A percentile compares a stretch with the other conserved stretches of the same genome.
Conservation (phyloP, 2,888 invertebrate species). For the Eremobia ochroleuca region DNA sequence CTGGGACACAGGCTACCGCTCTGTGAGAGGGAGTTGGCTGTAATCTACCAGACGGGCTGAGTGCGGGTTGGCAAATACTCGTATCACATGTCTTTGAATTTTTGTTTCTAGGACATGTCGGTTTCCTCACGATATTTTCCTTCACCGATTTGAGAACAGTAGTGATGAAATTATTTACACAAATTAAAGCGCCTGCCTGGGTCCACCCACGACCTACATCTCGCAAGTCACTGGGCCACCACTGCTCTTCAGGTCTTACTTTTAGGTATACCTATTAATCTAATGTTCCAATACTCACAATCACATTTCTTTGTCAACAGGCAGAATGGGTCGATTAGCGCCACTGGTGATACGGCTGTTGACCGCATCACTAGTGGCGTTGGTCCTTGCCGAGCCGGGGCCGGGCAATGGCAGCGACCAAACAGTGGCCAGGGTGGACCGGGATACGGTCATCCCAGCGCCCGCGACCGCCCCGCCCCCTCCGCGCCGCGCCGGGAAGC, state of each 20-base stretch:
- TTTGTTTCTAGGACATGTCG: not conserved
- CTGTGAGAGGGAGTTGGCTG: no score
- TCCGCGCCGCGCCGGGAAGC: slow-evolving; percentile 72
- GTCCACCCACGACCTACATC: not conserved
- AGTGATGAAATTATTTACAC: not conserved
- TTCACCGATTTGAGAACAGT: not conserved
- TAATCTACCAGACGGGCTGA: no score
- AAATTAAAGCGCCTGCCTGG: not conserved
- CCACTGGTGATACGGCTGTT: slow-evolving; percentile 87
- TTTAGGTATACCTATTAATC: not conserved
- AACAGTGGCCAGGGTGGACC: slow-evolving; percentile 56
- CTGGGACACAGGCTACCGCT: no score
- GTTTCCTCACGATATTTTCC: not conserved
- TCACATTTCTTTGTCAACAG: slow-evolving; percentile 72
- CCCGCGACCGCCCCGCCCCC: slow-evolving; percentile 58
- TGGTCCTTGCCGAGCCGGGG: slow-evolving; percentile 82
- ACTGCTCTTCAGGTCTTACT: not conserved
- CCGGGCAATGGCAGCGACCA: slow-evolving; percentile 72
- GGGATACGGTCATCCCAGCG: slow-evolving; percentile 59
- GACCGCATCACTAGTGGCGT: slow-evolving; percentile 88
- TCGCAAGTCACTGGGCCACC: not conserved
- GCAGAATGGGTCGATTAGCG: slow-evolving; percentile 83
- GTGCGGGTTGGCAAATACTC: not conserved
- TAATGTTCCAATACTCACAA: slow-evolving; percentile 16
- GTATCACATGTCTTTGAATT: not conserved